Evolutionary conservation across 92 coral and sea anemone species (phyloP).

Genomic region (Heteractis magnifica): DNA sequence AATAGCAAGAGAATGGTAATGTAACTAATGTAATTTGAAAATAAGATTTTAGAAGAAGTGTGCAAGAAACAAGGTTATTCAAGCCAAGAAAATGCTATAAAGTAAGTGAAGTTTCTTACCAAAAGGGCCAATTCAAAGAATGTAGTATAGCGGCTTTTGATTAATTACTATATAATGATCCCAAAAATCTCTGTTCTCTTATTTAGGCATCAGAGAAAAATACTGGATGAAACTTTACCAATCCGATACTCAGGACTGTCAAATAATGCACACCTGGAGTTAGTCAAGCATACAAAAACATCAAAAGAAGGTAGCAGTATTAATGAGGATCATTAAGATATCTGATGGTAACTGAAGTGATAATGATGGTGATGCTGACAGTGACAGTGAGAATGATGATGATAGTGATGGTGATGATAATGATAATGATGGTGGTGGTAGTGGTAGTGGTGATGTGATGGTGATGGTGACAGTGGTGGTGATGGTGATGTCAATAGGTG

Average conservation of each 20-base stretch:
- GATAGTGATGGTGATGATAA: not conserved
- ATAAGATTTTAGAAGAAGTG: slow-evolving; percentile 78
- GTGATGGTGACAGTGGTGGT: not conserved
- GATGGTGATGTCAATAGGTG: too few species aligned
- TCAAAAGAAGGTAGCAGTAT: slow-evolving; percentile 47
- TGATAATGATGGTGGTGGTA: not conserved
- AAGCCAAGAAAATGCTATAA: slow-evolving; percentile 59
- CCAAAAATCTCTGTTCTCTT: not conserved
- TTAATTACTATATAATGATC: not conserved
- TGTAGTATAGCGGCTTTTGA: not conserved
- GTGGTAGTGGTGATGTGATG: not conserved
- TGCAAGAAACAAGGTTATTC: slow-evolving; percentile 76
- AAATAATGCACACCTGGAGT: slow-evolving; percentile 95
- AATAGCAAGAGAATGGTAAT: not conserved
- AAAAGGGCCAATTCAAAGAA: not conserved
- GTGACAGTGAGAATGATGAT: not conserved
- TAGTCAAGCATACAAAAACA: slow-evolving; percentile 58
- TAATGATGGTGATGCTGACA: not conserved
- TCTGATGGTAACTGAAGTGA: not conserved
- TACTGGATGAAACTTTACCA: slow-evolving; percentile 84
- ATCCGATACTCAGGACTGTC: slow-evolving; percentile 87
- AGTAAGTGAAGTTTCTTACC: slow-evolving; percentile 43
- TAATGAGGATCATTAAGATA: not conserved
- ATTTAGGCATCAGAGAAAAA: slow-evolving; percentile 81
- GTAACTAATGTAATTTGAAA: not conserved